Percentiles rank a stretch among this genome's conserved stretches.
Evolutionary conservation across 2,797 vertebrate species (phyloP).

Genomic region (Natrix natrix): DNA sequence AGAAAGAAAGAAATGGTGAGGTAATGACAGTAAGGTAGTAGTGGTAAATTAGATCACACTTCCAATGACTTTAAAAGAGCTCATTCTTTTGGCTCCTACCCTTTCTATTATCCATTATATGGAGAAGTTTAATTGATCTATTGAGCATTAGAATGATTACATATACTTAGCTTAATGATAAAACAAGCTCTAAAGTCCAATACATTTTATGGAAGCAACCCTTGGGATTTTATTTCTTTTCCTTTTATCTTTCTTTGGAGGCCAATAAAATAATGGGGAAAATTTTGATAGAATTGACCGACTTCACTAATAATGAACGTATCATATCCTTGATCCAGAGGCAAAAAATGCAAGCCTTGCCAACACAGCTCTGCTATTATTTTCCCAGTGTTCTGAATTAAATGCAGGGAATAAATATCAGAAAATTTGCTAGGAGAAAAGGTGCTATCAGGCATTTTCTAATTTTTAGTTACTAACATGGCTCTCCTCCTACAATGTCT

Average conservation of each 20-base stretch:
- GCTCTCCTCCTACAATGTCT: neutral
- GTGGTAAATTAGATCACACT: slow-evolving; percentile 35
- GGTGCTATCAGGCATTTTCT: neutral
- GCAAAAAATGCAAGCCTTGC: slow-evolving; percentile 60
- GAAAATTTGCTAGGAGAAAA: neutral
- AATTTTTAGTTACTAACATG: neutral
- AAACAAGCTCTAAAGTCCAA: slow-evolving; percentile 62
- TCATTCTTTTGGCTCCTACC: slow-evolving; percentile 55
- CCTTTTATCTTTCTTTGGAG: slow-evolving; percentile 65
- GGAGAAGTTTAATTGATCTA: slow-evolving; percentile 69
- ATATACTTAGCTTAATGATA: slow-evolving; percentile 67
- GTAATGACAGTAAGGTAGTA: neutral
- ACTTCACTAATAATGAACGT: slow-evolving; percentile 42
- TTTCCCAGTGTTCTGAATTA: slow-evolving; percentile 53
- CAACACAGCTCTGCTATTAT: slow-evolving; percentile 57
- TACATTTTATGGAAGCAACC: slow-evolving; percentile 60
- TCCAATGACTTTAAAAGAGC: slow-evolving; percentile 37
- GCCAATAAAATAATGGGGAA: slow-evolving; percentile 66
- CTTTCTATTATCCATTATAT: slow-evolving; percentile 60
- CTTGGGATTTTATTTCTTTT: slow-evolving; percentile 23
- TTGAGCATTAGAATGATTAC: slow-evolving; percentile 67
- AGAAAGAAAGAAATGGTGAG: neutral
- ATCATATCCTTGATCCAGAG: slow-evolving; percentile 66
- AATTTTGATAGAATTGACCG: slow-evolving; percentile 68
- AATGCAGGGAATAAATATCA: slow-evolving; percentile 26